A percentile compares a stretch with the other conserved stretches of the same genome.
Evolutionary conservation across 2,888 invertebrate species (phyloP).

Genomic region (Thecophora atra): DNA sequence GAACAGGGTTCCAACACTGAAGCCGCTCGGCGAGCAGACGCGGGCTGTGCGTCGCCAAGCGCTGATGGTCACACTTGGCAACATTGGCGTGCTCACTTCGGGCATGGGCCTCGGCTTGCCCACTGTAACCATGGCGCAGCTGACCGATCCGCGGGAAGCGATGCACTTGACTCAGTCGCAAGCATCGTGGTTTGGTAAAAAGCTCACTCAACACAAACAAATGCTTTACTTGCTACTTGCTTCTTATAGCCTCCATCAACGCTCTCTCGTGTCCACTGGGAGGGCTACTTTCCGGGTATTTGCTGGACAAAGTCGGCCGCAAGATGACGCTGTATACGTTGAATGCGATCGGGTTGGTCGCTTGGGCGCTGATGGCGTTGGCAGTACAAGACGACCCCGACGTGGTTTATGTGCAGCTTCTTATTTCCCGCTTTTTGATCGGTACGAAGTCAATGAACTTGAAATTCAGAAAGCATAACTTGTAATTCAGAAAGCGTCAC

Average conservation of each 20-base stretch:
- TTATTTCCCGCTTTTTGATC: slow-evolving; percentile 60
- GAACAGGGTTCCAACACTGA: slow-evolving; percentile 45
- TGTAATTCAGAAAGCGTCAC: no score
- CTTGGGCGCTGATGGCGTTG: slow-evolving; percentile 61
- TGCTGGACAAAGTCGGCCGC: slow-evolving; percentile 63
- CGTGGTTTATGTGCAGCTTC: slow-evolving; percentile 57
- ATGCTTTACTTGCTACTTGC: no score
- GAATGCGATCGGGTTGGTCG: slow-evolving; percentile 57
- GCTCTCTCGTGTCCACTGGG: slow-evolving; percentile 62
- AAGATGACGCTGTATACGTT: slow-evolving; percentile 59
- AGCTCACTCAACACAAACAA: no score
- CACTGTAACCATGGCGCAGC: slow-evolving; percentile 57
- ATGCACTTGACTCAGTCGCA: slow-evolving; percentile 55
- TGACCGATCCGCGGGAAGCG: slow-evolving; percentile 53
- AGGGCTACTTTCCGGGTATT: slow-evolving; percentile 58
- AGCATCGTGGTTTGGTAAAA: slow-evolving; percentile 63
- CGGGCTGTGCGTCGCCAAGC: slow-evolving; percentile 60
- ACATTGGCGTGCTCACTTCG: slow-evolving; percentile 60
- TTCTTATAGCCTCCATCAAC: slow-evolving; percentile 59
- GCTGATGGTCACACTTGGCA: slow-evolving; percentile 60
- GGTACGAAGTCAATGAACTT: no score
- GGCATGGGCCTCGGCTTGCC: slow-evolving; percentile 63
- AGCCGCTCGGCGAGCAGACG: slow-evolving; percentile 59
- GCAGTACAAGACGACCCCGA: slow-evolving; percentile 51
- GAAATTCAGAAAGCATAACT: no score